These are phyloP conservation scores for Tromatobia lineatoria DNA, from an alignment of 2,888 invertebrate species.

Conservation along the genomic window DNA sequence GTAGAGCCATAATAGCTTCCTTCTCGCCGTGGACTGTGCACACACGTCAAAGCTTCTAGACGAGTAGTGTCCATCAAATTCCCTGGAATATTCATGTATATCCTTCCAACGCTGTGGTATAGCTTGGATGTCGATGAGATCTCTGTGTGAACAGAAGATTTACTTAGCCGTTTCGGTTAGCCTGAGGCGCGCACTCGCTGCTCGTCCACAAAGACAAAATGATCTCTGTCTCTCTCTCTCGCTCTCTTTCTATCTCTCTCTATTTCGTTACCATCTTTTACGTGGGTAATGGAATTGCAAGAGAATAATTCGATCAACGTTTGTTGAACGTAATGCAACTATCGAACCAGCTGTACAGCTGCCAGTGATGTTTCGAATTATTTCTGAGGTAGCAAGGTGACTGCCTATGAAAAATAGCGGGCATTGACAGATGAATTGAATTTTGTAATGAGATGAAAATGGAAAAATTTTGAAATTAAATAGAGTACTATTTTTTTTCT, in stretches of 20 bases:
- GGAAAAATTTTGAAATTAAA: too few species aligned
- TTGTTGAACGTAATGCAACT: constrained; percentile 9
- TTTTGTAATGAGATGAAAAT: too few species aligned
- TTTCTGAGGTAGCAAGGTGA: not conserved
- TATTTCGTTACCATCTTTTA: not conserved
- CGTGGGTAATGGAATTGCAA: constrained; percentile 4
- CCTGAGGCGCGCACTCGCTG: constrained; percentile 21
- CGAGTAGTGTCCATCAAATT: constrained; percentile 31
- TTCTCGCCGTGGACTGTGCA: not conserved
- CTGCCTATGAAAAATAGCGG: not conserved
- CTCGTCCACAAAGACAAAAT: constrained; percentile 40
- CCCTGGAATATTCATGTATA: constrained; percentile 36
- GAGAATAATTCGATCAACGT: constrained; percentile 18
- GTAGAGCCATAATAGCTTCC: constrained; percentile 26
- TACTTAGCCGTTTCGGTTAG: constrained; percentile 47
- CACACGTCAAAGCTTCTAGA: constrained; percentile 11
- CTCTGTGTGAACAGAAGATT: constrained; percentile 50
- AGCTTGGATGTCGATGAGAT: constrained; percentile 15
- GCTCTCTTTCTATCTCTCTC: too few species aligned
- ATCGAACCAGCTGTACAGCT: not conserved
- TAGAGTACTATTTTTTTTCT: too few species aligned
- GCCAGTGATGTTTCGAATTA: too few species aligned
- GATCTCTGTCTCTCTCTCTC: constrained; percentile 29
- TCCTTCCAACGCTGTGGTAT: not conserved
- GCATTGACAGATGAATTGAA: not conserved